Evolutionary conservation across 2,113 vertebrate genomes (phyloP).

Genomic region (Acanthochromis polyacanthus): DNA sequence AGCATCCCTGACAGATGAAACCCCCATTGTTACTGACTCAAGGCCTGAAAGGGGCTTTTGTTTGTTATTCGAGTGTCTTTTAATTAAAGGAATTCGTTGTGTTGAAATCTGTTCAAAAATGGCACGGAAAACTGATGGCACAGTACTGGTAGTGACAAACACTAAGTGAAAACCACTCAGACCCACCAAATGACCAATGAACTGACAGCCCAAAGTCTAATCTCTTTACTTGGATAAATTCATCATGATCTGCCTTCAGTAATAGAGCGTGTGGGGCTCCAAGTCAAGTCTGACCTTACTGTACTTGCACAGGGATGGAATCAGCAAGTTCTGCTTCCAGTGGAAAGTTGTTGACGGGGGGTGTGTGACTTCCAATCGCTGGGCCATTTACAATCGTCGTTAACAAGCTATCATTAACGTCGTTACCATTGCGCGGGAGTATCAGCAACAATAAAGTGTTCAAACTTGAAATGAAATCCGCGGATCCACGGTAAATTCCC

Average conservation of each 20-base stretch:
- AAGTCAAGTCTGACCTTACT: constrained; percentile 7
- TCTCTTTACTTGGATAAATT: constrained; percentile 59
- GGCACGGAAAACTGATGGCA: constrained; percentile 20
- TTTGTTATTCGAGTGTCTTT: constrained; percentile 1
- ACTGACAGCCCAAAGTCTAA: constrained; percentile 38
- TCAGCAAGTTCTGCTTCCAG: too few relatives aligned
- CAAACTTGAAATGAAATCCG: too few relatives aligned
- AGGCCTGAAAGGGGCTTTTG: background rate
- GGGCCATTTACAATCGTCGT: too few relatives aligned
- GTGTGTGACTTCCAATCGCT: too few relatives aligned
- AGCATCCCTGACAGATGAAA: background rate
- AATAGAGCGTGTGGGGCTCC: constrained; percentile 5
- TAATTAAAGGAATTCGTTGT: background rate
- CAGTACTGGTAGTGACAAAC: background rate
- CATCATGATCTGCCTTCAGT: constrained; percentile 11
- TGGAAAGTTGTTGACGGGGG: too few relatives aligned
- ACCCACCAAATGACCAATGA: constrained; percentile 44
- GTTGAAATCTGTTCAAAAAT: constrained; percentile 5
- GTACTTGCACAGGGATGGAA: too few relatives aligned
- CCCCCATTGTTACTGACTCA: background rate
- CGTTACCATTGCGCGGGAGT: too few relatives aligned
- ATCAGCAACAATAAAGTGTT: too few relatives aligned
- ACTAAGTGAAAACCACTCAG: constrained; percentile 12
- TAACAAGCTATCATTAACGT: too few relatives aligned
- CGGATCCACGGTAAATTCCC: too few relatives aligned